Conservation (phyloP, 2,113 vertebrate genomes). For the Pterocles burchelli region DNA sequence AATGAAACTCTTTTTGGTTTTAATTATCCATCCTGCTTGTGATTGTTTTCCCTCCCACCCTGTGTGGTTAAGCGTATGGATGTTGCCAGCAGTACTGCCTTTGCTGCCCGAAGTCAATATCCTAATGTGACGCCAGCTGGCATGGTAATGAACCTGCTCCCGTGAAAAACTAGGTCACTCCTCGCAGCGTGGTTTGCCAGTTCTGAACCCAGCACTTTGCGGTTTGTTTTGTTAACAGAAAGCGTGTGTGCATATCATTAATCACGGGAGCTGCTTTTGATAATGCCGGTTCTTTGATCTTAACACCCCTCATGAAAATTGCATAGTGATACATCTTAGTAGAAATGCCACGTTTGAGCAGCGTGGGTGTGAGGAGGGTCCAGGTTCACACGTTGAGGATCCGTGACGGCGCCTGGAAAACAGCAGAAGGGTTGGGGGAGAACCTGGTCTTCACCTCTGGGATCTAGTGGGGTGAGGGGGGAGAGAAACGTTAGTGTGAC, state of each 20-base stretch:
- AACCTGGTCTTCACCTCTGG: slow-evolving; percentile 87
- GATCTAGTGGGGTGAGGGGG: slow-evolving; percentile 75
- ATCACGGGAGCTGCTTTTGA: slow-evolving; percentile 23
- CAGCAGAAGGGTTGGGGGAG: slow-evolving; percentile 89
- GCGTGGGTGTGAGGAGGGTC: background rate
- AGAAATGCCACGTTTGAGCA: background rate
- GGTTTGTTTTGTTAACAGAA: slow-evolving; percentile 19
- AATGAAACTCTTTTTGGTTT: background rate
- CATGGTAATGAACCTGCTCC: slow-evolving; percentile 6
- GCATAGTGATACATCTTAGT: slow-evolving; percentile 58
- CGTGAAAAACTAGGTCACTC: slow-evolving; percentile 43
- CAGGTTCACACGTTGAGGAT: slow-evolving; percentile 87
- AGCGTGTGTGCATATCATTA: background rate
- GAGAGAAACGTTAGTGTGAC: background rate
- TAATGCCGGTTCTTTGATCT: slow-evolving; percentile 9
- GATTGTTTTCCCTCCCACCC: background rate
- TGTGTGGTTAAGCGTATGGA: background rate
- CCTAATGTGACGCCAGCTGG: slow-evolving; percentile 16
- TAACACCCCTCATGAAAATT: slow-evolving; percentile 42
- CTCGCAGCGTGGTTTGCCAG: background rate
- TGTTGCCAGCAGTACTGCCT: background rate
- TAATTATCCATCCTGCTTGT: background rate
- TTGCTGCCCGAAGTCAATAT: slow-evolving; percentile 29
- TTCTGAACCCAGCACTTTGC: background rate
- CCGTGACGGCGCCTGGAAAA: slow-evolving; percentile 87